Conservation (phyloP, 1,140 invertebrate genomes). For the Dendroctonus ponderosae region DNA sequence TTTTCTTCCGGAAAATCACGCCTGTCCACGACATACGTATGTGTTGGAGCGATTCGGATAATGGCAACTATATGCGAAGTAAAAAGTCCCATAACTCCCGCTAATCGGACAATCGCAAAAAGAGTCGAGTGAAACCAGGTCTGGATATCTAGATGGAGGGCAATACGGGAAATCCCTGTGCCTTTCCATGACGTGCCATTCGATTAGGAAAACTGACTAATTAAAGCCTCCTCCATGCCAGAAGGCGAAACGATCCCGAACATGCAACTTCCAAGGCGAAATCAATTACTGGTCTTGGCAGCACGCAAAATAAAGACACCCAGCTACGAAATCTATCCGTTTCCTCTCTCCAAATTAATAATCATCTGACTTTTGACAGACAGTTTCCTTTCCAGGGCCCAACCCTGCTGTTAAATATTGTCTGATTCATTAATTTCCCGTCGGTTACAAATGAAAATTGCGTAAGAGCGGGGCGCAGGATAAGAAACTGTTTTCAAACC, state of each 20-base stretch:
- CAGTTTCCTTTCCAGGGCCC: conserved; percentile 9
- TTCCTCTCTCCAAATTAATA: conserved; percentile 17
- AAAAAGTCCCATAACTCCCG: too few species aligned
- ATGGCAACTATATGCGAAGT: too few species aligned
- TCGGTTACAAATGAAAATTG: too few species aligned
- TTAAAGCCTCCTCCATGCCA: too few species aligned
- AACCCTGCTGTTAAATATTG: conserved; percentile 8
- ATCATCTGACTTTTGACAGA: conserved; percentile 16
- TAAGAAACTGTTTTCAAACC: too few species aligned
- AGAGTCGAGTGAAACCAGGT: too few species aligned
- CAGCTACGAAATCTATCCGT: conserved; percentile 9
- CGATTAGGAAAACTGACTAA: too few species aligned
- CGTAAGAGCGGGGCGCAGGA: too few species aligned
- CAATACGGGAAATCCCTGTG: too few species aligned
- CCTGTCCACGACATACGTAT: background rate
- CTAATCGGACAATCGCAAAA: too few species aligned
- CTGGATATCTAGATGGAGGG: too few species aligned
- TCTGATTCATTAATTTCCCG: background rate
- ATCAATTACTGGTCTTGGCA: conserved; percentile 4
- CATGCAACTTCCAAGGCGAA: conserved; percentile 7
- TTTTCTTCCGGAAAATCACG: conserved; percentile 9
- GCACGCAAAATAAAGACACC: conserved; percentile 17
- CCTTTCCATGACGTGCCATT: background rate
- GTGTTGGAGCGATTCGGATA: too few species aligned
- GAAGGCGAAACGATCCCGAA: background rate